Conservation (phyloP, 2,797 vertebrate species). For the Helarctos malayanus region DNA sequence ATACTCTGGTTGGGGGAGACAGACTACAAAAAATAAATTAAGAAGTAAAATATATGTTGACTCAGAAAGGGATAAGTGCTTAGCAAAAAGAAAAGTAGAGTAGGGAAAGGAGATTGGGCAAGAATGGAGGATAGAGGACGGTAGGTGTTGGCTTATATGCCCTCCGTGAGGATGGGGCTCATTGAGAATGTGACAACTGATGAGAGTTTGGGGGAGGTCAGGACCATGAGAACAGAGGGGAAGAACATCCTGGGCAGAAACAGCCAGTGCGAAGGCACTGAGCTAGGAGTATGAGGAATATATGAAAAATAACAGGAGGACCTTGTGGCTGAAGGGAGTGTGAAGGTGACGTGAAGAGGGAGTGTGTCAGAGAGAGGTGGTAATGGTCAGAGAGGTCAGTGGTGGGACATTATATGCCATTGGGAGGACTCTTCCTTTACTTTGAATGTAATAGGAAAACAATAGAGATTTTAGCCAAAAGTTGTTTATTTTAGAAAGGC, state of each 20-base stretch:
- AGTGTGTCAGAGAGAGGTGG: background rate
- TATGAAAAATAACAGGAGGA: background rate
- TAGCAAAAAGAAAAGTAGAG: background rate
- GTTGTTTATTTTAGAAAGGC: background rate
- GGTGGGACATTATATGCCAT: background rate
- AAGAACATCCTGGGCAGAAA: background rate
- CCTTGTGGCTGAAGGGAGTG: background rate
- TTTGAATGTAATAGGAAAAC: background rate
- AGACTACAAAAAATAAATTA: background rate
- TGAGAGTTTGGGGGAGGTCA: background rate
- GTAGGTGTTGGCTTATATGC: fast-evolving
- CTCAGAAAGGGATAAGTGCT: background rate
- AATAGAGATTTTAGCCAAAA: background rate
- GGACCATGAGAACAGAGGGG: background rate
- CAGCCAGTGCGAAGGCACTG: background rate
- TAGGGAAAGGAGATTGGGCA: background rate
- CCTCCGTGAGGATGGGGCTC: background rate
- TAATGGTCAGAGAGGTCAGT: background rate
- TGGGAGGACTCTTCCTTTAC: background rate
- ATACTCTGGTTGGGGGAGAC: background rate
- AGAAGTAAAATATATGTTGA: background rate
- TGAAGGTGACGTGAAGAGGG: background rate
- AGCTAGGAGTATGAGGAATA: background rate
- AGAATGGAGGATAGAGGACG: background rate
- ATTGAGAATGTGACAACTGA: background rate